These are phyloP conservation scores for Ciconia stormi DNA, from an alignment of 2,113 vertebrate species.

Conservation along the genomic window DNA sequence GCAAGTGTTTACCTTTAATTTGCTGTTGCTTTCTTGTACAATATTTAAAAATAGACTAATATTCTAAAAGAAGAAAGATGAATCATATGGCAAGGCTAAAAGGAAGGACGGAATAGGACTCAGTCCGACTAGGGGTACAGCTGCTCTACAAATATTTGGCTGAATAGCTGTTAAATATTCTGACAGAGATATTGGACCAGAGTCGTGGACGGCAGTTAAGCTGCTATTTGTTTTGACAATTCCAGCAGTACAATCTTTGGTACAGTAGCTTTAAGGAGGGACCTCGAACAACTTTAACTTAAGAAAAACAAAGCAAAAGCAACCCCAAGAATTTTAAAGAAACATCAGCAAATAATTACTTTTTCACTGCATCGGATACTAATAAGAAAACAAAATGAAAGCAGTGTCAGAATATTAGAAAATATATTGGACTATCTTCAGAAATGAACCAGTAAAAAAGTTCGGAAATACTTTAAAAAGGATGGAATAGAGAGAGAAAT, in stretches of 20 bases:
- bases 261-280: not conserved
- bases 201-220: constrained; percentile 30
- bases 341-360: not conserved
- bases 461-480: not conserved
- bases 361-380: not conserved
- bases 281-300: not conserved
- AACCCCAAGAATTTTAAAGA: not conserved
- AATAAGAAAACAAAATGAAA: not conserved
- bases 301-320: not conserved
- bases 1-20: constrained; percentile 71
- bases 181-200: constrained; percentile 60
- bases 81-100: constrained; percentile 84
- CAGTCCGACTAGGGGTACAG: constrained; percentile 81
- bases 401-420: not conserved
- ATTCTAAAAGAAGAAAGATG: constrained; percentile 91
- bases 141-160: constrained; percentile 85
- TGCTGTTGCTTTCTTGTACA: constrained; percentile 80
- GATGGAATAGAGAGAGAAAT: not conserved
- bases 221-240: constrained; percentile 70
- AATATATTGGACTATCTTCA: not conserved
- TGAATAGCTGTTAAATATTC: constrained; percentile 83
- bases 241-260: constrained; percentile 24
- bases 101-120: constrained; percentile 82
- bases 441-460: not conserved
- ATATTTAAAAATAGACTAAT: constrained; percentile 89